These are phyloP conservation scores for Ischnura elegans DNA, from an alignment of 2,888 invertebrate genomes.

Conservation along the genomic window DNA sequence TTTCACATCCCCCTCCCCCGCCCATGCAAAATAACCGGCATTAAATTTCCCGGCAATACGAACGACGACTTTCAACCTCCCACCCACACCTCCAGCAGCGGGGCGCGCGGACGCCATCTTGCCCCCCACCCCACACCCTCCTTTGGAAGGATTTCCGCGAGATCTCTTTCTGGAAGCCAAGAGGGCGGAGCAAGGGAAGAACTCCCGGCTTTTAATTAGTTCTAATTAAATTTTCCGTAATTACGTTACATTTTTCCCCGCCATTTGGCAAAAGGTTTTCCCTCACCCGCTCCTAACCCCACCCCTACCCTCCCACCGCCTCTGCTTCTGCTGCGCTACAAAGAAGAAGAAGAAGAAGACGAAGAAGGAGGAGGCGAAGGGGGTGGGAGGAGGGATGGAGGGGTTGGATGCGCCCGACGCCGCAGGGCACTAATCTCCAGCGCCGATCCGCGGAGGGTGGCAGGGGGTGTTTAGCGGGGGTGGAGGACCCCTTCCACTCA, in stretches of 20 bases:
- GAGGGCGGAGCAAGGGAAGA: background rate
- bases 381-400: too few species aligned
- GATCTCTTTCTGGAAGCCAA: background rate
- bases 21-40: conserved; percentile 68
- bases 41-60: conserved; percentile 68
- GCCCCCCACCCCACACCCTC: conserved; percentile 22
- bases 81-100: background rate
- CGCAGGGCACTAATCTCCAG: conserved; percentile 28
- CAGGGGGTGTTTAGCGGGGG: conserved; percentile 32
- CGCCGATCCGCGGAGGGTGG: conserved; percentile 3
- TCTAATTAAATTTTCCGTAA: conserved; percentile 78
- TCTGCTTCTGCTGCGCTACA: conserved; percentile 68
- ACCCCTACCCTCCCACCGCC: conserved; percentile 40
- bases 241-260: conserved; percentile 76
- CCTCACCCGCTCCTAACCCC: background rate
- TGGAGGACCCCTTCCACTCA: too few species aligned
- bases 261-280: conserved; percentile 71
- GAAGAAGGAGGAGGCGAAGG: too few species aligned
- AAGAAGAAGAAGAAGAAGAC: conserved; percentile 74
- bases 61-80: conserved; percentile 68
- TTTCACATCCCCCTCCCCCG: conserved; percentile 56
- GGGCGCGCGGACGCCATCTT: background rate
- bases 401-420: too few species aligned
- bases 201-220: conserved; percentile 76
- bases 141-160: background rate